These are phyloP conservation scores for Kryptolebias marmoratus DNA, from an alignment of 2,113 vertebrate genomes.

Conservation along the genomic window DNA sequence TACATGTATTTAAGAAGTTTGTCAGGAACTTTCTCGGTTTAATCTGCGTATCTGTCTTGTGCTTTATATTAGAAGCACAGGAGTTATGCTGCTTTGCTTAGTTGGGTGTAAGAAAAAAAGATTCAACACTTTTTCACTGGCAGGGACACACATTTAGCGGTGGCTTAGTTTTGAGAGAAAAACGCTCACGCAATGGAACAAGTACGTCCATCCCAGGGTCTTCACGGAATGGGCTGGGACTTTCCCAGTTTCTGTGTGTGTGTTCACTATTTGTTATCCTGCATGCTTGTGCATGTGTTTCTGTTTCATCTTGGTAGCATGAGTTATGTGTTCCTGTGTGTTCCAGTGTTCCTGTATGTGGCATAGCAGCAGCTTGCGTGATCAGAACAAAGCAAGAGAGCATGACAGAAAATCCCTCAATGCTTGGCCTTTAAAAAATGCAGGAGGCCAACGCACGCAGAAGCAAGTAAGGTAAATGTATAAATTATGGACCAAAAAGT, in stretches of 20 bases:
- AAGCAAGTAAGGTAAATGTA: slow-evolving; percentile 82
- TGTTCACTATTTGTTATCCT: slow-evolving; percentile 23
- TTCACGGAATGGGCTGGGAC: slow-evolving; percentile 16
- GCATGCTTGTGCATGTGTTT: slow-evolving; percentile 26
- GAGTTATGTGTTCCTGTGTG: slow-evolving; percentile 35
- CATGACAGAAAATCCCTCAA: slow-evolving; percentile 89
- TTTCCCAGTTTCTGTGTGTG: neutral
- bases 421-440: slow-evolving; percentile 91
- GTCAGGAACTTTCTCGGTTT: slow-evolving; percentile 43
- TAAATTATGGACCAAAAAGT: slow-evolving; percentile 82
- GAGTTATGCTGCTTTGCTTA: slow-evolving; percentile 50
- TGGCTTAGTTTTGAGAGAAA: slow-evolving; percentile 35
- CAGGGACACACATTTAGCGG: slow-evolving; percentile 40
- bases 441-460: slow-evolving; percentile 86
- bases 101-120: slow-evolving; percentile 51
- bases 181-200: slow-evolving; percentile 47
- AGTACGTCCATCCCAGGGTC: slow-evolving; percentile 25
- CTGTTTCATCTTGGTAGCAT: slow-evolving; percentile 42
- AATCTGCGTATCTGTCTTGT: slow-evolving; percentile 58
- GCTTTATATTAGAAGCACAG: slow-evolving; percentile 52
- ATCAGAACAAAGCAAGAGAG: slow-evolving; percentile 83
- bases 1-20: slow-evolving; percentile 18
- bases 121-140: slow-evolving; percentile 51
- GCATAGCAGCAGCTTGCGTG: slow-evolving; percentile 85
- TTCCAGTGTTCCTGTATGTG: slow-evolving; percentile 68